Base-by-base conservation (phyloP, 2,113 vertebrate species). In the Lepus americanus region DNA sequence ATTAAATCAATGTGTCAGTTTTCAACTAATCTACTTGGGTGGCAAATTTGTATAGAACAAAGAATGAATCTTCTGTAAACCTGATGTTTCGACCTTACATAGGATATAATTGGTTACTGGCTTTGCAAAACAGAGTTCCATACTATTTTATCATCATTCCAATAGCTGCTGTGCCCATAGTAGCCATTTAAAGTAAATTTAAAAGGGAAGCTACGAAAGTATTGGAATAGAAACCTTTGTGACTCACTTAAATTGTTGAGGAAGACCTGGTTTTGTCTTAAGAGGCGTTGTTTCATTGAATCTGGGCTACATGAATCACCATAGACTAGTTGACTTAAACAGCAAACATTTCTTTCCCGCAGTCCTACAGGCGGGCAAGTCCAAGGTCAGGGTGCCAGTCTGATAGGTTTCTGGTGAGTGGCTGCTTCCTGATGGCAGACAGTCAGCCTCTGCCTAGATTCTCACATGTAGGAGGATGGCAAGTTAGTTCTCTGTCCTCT, bases 1-100 rank as follows among this genome's bases (percentile, higher is more conserved):
- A 94, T 94, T 96, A 87, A 89, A 86, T 93, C 78, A 95, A 72
- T 80, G 53, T 95, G 89, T 91, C 74, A 94, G 63, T 91, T 33
- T 90, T 93, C 83, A 95, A 66, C 69, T 87, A 80, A 84, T 95
- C 44, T 94, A 66, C 49, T 76, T 95, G 83, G 67, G 80, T 89
- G 83, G 70, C 69, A 93, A 87, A 61, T 92, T 89, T 92, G 69
- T 76, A 90, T 44, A 74, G 94, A 91, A 89, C 86, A 27, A 94
- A 94, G 77, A 90, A 70, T 82, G 13, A 11, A 86, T 49, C 53
- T 84, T 92, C 93, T 79, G 16, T 86, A 94, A 96, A 87, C 9
- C 39, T 51, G 55, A 76, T 91, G 39, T 89, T 90, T 92, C 73
- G 83, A 49, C 19, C 9, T 87, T 72, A 66, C 2, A 27, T 79